phyloP scores from a whole-genome alignment of 2,888 invertebrate genomes.

The Microctonus aethiopoides region DNA sequence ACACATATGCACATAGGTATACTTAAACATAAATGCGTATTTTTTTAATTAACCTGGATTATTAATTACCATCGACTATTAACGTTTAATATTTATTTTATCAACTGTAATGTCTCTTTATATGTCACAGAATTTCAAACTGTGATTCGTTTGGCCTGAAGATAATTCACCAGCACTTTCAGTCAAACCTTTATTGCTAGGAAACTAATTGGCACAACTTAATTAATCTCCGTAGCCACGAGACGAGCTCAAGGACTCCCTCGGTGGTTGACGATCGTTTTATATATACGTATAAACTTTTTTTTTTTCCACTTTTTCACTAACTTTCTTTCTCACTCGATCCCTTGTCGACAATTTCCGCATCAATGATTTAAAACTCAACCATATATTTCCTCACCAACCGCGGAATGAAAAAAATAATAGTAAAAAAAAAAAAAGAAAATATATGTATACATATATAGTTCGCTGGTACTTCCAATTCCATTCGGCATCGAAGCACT shows the following conservation, averaged over 20 bases:
- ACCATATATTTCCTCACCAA: background rate
- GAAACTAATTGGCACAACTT: slow-evolving; percentile 48
- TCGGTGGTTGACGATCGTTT: slow-evolving; percentile 17
- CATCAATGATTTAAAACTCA: slow-evolving; percentile 5
- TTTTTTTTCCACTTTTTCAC: background rate
- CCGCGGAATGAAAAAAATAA: background rate
- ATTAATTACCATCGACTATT: background rate
- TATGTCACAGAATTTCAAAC: background rate
- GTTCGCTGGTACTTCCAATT: background rate
- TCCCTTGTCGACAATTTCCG: slow-evolving; percentile 5
- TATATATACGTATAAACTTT: background rate
- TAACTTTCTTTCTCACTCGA: background rate
- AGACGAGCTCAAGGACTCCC: slow-evolving; percentile 11
- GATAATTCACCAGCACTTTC: slow-evolving; percentile 9
- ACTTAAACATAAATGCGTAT: background rate
- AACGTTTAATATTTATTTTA: background rate
- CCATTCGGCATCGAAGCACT: slow-evolving; percentile 31
- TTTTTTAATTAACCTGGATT: background rate
- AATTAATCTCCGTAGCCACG: slow-evolving; percentile 43
- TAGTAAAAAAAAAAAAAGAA: background rate
- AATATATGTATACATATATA: background rate
- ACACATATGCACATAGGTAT: background rate
- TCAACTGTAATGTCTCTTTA: background rate
- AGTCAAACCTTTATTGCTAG: slow-evolving; percentile 18
- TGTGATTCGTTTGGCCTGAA: slow-evolving; percentile 1